A percentile compares a stretch with the other conserved stretches of the same genome.
phyloP scores from a whole-genome alignment of 2,113 vertebrate genomes.

The Varanus komodoensis region DNA sequence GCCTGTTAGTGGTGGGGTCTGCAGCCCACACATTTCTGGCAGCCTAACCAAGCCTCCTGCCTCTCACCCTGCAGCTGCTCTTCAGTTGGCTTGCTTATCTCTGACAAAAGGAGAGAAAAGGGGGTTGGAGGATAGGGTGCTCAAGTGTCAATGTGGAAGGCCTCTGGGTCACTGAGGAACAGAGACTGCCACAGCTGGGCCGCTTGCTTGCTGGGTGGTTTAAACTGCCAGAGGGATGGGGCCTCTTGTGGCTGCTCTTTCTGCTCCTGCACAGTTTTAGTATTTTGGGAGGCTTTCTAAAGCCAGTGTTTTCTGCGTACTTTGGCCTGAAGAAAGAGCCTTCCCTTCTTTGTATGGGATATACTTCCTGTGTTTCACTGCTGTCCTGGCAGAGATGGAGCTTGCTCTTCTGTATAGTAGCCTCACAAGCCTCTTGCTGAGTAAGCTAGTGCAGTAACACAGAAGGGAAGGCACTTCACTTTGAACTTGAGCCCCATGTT shows the following conservation, averaged over 20 bases:
- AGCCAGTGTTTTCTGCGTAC: neutral
- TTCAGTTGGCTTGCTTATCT: too few species aligned
- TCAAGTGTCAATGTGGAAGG: too few species aligned
- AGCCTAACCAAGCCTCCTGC: too few species aligned
- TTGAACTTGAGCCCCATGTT: neutral
- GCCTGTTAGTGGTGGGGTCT: neutral
- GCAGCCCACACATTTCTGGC: too few species aligned
- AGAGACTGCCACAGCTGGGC: neutral
- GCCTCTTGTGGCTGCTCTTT: neutral
- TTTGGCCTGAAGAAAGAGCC: neutral
- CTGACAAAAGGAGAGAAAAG: too few species aligned
- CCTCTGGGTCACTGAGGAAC: too few species aligned
- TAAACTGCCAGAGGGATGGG: neutral
- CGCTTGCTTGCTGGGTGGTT: neutral
- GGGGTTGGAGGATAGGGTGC: too few species aligned
- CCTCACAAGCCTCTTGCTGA: fast-evolving
- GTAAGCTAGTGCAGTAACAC: neutral
- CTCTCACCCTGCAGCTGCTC: too few species aligned
- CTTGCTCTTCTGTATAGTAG: neutral
- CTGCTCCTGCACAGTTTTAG: neutral
- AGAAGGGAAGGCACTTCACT: neutral
- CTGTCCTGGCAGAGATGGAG: neutral
- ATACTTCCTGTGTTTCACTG: neutral
- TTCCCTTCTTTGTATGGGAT: too few species aligned
- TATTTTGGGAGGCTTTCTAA: neutral